Evolutionary conservation across 2,797 vertebrate species (phyloP).

Genomic region (Poecilia picta): DNA sequence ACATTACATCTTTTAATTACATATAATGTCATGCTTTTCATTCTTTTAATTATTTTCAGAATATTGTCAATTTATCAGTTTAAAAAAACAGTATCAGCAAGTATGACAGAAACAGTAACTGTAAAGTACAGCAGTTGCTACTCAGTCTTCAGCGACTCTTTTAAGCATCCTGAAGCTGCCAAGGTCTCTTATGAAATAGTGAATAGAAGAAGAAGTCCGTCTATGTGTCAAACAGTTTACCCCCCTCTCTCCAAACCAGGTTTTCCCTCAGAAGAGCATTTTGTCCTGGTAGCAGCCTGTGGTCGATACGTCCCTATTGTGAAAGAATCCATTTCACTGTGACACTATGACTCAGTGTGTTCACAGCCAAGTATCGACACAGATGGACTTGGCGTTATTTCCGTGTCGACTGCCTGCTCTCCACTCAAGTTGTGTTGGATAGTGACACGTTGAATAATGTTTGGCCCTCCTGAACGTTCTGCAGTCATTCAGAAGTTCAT

Average conservation of each 20-base stretch:
- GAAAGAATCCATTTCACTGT: constrained; percentile 44
- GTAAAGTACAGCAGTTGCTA: background rate
- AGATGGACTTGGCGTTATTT: constrained; percentile 43
- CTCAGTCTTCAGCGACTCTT: background rate
- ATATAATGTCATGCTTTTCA: background rate
- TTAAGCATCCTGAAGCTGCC: constrained; percentile 16
- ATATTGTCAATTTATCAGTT: background rate
- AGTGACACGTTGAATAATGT: constrained; percentile 43
- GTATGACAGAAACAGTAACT: constrained; percentile 11
- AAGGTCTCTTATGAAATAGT: constrained; percentile 24
- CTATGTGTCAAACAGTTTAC: constrained; percentile 34
- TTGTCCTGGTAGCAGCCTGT: constrained; percentile 41
- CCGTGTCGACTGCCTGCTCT: constrained; percentile 21
- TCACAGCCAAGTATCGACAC: constrained; percentile 43
- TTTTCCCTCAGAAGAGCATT: constrained; percentile 23
- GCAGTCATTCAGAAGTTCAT: constrained; percentile 23
- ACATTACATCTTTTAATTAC: constrained; percentile 17
- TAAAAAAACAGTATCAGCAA: constrained; percentile 12
- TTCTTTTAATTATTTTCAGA: constrained; percentile 34
- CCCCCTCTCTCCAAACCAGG: constrained; percentile 5
- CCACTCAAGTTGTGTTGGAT: constrained; percentile 43
- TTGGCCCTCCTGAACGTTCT: constrained; percentile 13
- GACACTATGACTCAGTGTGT: constrained; percentile 39
- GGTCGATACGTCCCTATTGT: constrained; percentile 39
- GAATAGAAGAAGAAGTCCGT: constrained; percentile 8